Evolutionary conservation across 2,113 vertebrate genomes (phyloP).

Genomic region (Anser cygnoides): DNA sequence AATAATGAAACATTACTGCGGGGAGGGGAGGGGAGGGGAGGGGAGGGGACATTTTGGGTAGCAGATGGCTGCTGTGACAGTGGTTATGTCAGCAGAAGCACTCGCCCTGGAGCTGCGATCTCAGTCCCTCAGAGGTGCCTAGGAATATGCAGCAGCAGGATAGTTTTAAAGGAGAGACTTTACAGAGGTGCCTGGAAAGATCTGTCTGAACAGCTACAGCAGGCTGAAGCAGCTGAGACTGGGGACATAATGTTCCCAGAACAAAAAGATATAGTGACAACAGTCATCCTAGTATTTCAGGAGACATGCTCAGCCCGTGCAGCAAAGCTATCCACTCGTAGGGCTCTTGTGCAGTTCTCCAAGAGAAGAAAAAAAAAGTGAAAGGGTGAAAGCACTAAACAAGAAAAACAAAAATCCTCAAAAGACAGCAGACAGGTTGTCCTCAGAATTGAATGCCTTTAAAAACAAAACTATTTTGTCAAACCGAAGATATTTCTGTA

Average conservation of each 20-base stretch:
- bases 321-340: neutral
- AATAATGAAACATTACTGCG: neutral
- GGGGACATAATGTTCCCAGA: neutral
- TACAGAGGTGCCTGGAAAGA: neutral
- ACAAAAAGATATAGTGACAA: neutral
- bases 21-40: neutral
- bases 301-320: neutral
- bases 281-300: neutral
- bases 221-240: neutral
- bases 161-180: neutral
- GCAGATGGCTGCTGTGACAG: neutral
- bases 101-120: neutral
- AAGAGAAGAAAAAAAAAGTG: neutral
- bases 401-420: neutral
- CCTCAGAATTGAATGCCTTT: neutral
- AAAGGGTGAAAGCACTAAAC: neutral
- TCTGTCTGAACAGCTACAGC: neutral
- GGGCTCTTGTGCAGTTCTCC: neutral
- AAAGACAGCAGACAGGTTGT: neutral
- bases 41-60: neutral
- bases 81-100: neutral
- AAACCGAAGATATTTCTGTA: neutral
- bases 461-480: neutral
- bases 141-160: neutral
- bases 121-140: neutral